Evolutionary conservation across 2,888 invertebrate species (phyloP).

Genomic region (Chrysolina haemoptera): DNA sequence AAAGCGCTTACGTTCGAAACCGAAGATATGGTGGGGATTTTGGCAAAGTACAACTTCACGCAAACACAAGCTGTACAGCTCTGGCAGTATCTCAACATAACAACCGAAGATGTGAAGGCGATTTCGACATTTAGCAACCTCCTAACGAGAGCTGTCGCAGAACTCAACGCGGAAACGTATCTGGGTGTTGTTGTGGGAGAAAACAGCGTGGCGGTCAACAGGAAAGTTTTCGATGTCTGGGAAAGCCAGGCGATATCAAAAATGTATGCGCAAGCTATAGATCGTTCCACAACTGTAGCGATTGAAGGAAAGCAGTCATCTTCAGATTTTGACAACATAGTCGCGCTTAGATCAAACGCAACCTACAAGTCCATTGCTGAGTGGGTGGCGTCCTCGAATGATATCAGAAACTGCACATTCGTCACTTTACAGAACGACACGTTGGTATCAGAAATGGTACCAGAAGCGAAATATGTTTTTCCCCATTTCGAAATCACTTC

Average conservation of each 20-base stretch:
- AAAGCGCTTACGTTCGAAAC: background rate
- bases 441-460: slow-evolving; percentile 19
- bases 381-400: slow-evolving; percentile 14
- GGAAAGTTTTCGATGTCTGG: slow-evolving; percentile 30
- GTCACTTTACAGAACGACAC: slow-evolving; percentile 37
- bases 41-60: slow-evolving; percentile 29
- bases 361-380: slow-evolving; percentile 22
- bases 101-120: slow-evolving; percentile 15
- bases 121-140: slow-evolving; percentile 29
- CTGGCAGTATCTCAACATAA: slow-evolving; percentile 32
- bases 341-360: slow-evolving; percentile 22
- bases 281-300: slow-evolving; percentile 21
- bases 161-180: slow-evolving; percentile 30
- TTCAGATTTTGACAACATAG: slow-evolving; percentile 4
- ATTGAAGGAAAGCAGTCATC: slow-evolving; percentile 24
- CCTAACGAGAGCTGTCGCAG: slow-evolving; percentile 21
- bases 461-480: slow-evolving; percentile 6
- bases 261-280: slow-evolving; percentile 39
- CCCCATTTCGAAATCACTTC: slow-evolving; percentile 22
- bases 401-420: slow-evolving; percentile 41
- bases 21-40: slow-evolving; percentile 1
- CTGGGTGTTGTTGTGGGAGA: slow-evolving; percentile 37
- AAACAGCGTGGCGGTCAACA: slow-evolving; percentile 37
- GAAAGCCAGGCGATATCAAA: slow-evolving; percentile 25
- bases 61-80: slow-evolving; percentile 28